A percentile compares a stretch with the other conserved stretches of the same genome.
These are phyloP conservation scores for Lophura swinhoii DNA, from an alignment of 2,797 vertebrate species.

Conservation along the genomic window DNA sequence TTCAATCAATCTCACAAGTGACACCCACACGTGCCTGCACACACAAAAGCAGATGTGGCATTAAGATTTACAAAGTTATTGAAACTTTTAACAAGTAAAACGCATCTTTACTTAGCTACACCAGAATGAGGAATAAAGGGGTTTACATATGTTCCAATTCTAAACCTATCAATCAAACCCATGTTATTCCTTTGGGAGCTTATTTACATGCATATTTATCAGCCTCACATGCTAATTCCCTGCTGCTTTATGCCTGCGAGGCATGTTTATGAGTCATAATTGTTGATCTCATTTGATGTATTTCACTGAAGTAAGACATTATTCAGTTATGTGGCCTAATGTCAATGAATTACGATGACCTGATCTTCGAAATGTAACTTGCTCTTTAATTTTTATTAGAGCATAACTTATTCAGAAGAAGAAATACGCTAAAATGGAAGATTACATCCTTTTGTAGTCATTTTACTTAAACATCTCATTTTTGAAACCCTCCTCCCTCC, in stretches of 20 bases:
- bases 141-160: constrained; percentile 99
- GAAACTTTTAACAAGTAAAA: constrained; percentile 99
- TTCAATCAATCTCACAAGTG: constrained; percentile 95
- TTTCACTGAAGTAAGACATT: constrained; percentile 99
- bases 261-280: constrained; percentile 99
- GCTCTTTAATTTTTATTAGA: constrained; percentile 90
- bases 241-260: constrained; percentile 97
- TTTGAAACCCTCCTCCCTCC: constrained; percentile 39
- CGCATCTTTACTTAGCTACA: constrained; percentile 92
- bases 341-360: constrained; percentile 98
- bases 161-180: constrained; percentile 99
- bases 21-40: constrained; percentile 86
- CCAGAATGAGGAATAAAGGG: constrained; percentile 95
- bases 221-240: constrained; percentile 99
- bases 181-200: constrained; percentile 99
- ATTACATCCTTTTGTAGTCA: constrained; percentile 51
- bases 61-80: constrained; percentile 99
- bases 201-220: constrained; percentile 99
- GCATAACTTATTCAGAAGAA: constrained; percentile 76
- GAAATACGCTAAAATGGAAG: constrained; percentile 67
- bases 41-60: constrained; percentile 97
- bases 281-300: constrained; percentile 99
- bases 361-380: constrained; percentile 90
- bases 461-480: constrained; percentile 69
- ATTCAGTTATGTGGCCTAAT: constrained; percentile 97